These are phyloP conservation scores for Drosophila hamatofila DNA, from an alignment of 2,888 invertebrate genomes.

Conservation along the genomic window DNA sequence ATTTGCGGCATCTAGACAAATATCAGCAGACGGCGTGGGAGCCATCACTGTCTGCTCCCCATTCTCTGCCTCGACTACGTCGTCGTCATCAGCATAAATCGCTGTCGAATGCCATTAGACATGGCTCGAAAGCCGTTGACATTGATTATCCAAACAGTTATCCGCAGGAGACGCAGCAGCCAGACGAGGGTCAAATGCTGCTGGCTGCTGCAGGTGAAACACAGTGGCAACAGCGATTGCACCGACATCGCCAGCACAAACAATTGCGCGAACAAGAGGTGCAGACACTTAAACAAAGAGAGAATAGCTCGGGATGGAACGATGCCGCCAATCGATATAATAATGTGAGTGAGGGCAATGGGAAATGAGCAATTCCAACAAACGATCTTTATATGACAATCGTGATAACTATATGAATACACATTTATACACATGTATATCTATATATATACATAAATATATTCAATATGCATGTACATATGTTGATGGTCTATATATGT, in stretches of 20 bases:
- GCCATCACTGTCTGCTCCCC: conserved; percentile 24
- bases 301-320: neutral
- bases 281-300: conserved; percentile 2
- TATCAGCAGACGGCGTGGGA: conserved; percentile 59
- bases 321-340: conserved; percentile 2
- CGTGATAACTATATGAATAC: no score
- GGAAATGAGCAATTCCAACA: neutral
- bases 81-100: conserved; percentile 71
- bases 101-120: conserved; percentile 25
- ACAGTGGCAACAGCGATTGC: neutral
- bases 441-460: no score
- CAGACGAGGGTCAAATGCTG: neutral
- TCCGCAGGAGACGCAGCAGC: conserved; percentile 4
- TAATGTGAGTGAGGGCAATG: conserved; percentile 22
- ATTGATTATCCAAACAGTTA: conserved; percentile 38
- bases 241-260: conserved; percentile 9
- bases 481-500: no score
- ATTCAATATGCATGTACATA: no score
- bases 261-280: conserved; percentile 3
- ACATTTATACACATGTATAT: no score
- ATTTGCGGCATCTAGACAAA: conserved; percentile 52
- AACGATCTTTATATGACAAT: neutral
- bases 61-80: neutral
- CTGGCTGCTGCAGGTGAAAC: neutral
- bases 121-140: conserved; percentile 24